Base-by-base conservation (phyloP, 1,140 invertebrate genomes). In the Neodiprion lecontei region DNA sequence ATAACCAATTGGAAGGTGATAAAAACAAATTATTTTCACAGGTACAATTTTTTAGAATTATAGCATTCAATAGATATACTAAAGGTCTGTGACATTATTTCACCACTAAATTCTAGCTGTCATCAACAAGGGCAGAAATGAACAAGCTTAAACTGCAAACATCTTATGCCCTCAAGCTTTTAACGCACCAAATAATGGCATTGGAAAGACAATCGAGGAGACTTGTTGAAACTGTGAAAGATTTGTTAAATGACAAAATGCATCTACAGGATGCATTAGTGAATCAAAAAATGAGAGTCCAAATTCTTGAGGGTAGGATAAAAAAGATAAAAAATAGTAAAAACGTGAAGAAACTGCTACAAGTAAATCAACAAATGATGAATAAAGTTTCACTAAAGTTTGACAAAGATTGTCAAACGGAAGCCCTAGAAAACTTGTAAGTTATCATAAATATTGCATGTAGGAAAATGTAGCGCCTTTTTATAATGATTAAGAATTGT, bases 141-240 rank as follows among this genome's bases (percentile, higher is more conserved):
- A 81, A 77, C 50, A 78, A 82, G 40, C 67, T 83, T 66, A 77
- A 74, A 66, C 70, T 79, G 71, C 80, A 81, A 61, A 83, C 79
- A 9, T 77, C 78, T 7, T 76, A 78, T 48, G 79, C 79, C 1
- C 72, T 86, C 7, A 81, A 84, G 21, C 66, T 79, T 49, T 69
- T 85, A 50, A 79, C 75, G 8, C 72, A 70, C 17, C 84, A 84
- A 77, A 80, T 85, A 48, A 72, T 76, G 65, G 71, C 70, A 9
- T 84, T 83, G 72, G 81, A 84, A 70, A 79, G 70, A 69, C 79
- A 84, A 79, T 84, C 81, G 74, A 73, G 80, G 5, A 79, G 82
- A 61, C 78, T 86, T 8, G 79, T 81, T 1, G 78, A 81, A 67
- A 82, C 77, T 0, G 79, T 83, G 1, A 79, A 75, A 47, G 78